Percentiles rank a stretch among this genome's conserved stretches.
Evolutionary conservation across 2,113 vertebrate genomes (phyloP).

Genomic region (cat (Felis catus)): F.catus_Fca126_mat1.0 CM031417.1:74029001-74029500

Average conservation of each 20-base stretch:
- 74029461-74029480: no score
- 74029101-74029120: neutral
- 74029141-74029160: neutral
- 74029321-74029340: no score
- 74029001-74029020: neutral
- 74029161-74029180: neutral
- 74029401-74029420: no score
- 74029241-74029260: neutral
- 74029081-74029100: neutral
- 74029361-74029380: no score
- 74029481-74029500: no score
- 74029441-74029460: no score
- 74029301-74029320: no score
- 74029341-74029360: no score
- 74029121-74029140: neutral
- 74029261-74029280: neutral
- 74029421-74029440: no score
- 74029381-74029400: no score
- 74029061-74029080: neutral
- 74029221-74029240: neutral
- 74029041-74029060: neutral
- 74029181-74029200: neutral
- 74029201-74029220: neutral
- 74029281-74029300: neutral
- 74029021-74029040: neutral